phyloP scores from a whole-genome alignment of 2,113 vertebrate genomes.

The Chrysochloris asiatica region DNA sequence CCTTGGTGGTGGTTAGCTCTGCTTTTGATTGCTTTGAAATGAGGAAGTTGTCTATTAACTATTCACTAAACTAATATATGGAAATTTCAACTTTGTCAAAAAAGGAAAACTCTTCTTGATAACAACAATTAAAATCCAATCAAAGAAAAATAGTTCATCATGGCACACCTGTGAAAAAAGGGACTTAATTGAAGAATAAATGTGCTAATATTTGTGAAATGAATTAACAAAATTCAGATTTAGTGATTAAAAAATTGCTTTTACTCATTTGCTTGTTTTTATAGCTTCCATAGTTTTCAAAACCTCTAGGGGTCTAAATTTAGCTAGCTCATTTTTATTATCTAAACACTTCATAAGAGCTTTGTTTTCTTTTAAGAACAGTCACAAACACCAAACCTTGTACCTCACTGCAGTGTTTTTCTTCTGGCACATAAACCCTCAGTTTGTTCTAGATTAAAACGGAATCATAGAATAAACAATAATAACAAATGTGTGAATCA shows the following conservation, averaged over 20 bases:
- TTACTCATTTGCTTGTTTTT: conserved; percentile 38
- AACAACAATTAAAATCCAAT: conserved; percentile 77
- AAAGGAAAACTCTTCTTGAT: conserved; percentile 54
- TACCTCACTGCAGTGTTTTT: background rate
- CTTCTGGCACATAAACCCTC: background rate
- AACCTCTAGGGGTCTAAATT: conserved; percentile 27
- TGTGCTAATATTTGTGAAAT: conserved; percentile 61
- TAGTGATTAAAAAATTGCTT: conserved; percentile 59
- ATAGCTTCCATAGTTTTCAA: background rate
- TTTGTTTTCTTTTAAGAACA: background rate
- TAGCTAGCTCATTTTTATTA: background rate
- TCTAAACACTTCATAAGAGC: background rate
- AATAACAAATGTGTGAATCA: background rate
- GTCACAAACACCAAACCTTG: background rate
- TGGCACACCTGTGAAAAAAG: conserved; percentile 61
- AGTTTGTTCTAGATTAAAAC: background rate
- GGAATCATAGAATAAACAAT: background rate
- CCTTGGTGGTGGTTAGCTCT: background rate
- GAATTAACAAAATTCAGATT: conserved; percentile 51
- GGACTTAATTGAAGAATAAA: conserved; percentile 57
- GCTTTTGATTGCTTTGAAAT: background rate
- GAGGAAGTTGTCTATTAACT: background rate
- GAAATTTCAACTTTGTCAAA: conserved; percentile 59
- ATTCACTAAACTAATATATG: conserved; percentile 34
- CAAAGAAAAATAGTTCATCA: conserved; percentile 60